Percentiles rank a stretch among this genome's conserved stretches.
Conservation (phyloP, 2,888 invertebrate genomes). For the Salticus scenicus region DNA sequence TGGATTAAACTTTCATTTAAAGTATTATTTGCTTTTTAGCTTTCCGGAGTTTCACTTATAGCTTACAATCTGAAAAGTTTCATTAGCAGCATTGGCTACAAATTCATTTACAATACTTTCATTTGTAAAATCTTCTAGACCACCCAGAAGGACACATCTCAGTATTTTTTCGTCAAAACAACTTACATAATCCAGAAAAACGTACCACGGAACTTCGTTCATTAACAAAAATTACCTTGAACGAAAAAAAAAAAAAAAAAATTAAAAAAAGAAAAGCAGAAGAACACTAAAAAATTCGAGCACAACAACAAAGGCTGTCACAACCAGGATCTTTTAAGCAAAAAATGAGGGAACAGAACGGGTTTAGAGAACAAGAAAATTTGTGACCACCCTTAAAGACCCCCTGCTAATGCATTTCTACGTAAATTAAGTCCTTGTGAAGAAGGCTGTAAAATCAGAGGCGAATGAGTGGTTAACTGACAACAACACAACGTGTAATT, state of each 20-base stretch:
- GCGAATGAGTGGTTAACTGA: slow-evolving; percentile 8
- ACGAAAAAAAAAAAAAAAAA: neutral
- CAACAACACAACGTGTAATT: slow-evolving; percentile 40
- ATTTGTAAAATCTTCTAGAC: neutral
- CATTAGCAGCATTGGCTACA: too few species aligned
- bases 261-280: too few species aligned
- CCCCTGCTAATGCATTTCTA: slow-evolving; percentile 29
- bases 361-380: slow-evolving; percentile 15
- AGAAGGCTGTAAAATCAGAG: slow-evolving; percentile 15
- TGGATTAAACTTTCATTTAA: too few species aligned
- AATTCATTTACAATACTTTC: too few species aligned
- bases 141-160: neutral
- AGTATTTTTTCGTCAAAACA: neutral
- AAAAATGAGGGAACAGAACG: slow-evolving; percentile 19
- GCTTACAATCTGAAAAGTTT: too few species aligned
- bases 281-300: neutral
- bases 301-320: neutral
- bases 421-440: slow-evolving; percentile 44
- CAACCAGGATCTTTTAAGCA: slow-evolving; percentile 32
- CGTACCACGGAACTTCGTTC: neutral
- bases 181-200: neutral
- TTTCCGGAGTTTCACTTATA: too few species aligned
- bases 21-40: too few species aligned
- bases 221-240: neutral
- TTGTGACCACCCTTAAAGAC: slow-evolving; percentile 26